Evolutionary conservation across 1,140 invertebrate species (phyloP).

Genomic region (Octopus bimaculoides): DNA sequence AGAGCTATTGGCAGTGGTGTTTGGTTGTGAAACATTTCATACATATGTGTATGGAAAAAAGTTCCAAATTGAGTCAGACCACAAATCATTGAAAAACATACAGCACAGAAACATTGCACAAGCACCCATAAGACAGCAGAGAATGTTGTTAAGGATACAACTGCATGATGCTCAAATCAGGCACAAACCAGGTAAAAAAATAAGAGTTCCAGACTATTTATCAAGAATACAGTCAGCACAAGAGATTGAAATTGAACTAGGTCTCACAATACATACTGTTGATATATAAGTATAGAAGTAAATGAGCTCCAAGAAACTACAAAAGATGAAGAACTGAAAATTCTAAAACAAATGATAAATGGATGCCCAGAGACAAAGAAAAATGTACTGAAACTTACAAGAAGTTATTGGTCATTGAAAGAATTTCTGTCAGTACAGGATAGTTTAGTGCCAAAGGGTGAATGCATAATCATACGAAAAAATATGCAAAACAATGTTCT

Average conservation of each 20-base stretch:
- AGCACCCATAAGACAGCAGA: constrained; percentile 27
- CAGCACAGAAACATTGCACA: constrained; percentile 23
- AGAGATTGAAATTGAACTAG: not conserved
- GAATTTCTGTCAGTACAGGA: not conserved
- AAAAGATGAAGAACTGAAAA: not conserved
- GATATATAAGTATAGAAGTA: not conserved
- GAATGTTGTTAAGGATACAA: constrained; percentile 28
- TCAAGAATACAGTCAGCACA: constrained; percentile 13
- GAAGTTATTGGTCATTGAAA: not conserved
- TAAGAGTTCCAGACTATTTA: constrained; percentile 28
- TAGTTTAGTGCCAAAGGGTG: not conserved
- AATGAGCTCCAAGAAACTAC: not conserved
- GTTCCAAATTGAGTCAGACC: constrained; percentile 26
- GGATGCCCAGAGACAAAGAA: not conserved
- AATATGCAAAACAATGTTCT: not conserved
- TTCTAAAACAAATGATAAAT: not conserved
- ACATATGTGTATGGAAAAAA: constrained; percentile 53
- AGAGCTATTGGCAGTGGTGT: constrained; percentile 61
- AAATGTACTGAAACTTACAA: not conserved
- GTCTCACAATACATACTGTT: not conserved
- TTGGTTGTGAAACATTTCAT: constrained; percentile 60
- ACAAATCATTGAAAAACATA: constrained; percentile 34
- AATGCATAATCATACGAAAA: not conserved
- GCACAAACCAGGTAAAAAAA: constrained; percentile 29
- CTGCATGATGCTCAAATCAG: constrained; percentile 31